These are phyloP conservation scores for Anhinga rufa DNA, from an alignment of 2,113 vertebrate genomes.

Conservation along the genomic window DNA sequence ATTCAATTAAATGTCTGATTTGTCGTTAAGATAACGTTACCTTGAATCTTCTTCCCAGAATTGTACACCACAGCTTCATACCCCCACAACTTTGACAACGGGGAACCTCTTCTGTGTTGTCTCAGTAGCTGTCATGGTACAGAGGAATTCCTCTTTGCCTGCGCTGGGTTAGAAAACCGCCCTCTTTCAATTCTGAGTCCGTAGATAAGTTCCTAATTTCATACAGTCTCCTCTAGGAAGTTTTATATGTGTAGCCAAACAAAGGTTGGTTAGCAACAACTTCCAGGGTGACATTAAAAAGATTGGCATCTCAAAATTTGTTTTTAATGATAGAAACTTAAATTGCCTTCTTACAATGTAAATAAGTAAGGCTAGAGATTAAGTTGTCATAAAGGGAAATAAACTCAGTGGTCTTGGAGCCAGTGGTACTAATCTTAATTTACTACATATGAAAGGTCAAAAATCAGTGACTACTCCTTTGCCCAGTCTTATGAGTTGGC, in stretches of 20 bases:
- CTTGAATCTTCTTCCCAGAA: not conserved
- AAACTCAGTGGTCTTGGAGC: not conserved
- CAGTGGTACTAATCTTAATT: not conserved
- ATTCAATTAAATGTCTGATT: not conserved
- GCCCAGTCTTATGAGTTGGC: not conserved
- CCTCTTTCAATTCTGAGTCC: not conserved
- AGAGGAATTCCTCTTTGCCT: not conserved
- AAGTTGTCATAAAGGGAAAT: not conserved
- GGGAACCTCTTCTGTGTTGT: not conserved
- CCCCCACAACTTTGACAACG: not conserved
- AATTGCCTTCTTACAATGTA: not conserved
- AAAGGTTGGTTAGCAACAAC: not conserved
- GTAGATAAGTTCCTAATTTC: not conserved
- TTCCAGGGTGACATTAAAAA: not conserved
- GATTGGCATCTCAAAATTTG: not conserved
- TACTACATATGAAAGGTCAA: not conserved
- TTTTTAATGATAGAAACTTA: not conserved
- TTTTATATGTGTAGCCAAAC: not conserved
- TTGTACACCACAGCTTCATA: not conserved
- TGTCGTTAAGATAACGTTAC: not conserved
- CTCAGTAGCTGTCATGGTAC: not conserved
- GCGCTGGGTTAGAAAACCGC: not conserved
- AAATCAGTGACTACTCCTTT: not conserved
- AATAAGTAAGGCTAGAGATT: not conserved
- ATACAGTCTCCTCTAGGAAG: not conserved